Base-by-base conservation (phyloP, 23 tunicate genomes). In the Ciona savignyi region DNA sequence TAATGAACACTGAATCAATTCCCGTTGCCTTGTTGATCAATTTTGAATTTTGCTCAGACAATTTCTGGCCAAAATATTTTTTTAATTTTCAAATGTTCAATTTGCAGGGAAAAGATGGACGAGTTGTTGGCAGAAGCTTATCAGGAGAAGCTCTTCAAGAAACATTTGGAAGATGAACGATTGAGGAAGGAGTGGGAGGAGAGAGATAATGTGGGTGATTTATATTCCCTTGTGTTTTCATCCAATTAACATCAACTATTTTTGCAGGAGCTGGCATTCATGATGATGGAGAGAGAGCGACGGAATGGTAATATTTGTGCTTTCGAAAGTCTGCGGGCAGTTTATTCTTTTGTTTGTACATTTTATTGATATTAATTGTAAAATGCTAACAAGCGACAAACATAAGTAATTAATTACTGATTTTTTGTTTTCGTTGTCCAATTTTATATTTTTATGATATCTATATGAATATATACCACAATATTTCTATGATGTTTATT, bases 251-350 rank as follows among this genome's bases (percentile, higher is more conserved):
- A 68, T 32, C 68, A n/a, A n/a, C 29, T 25, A 0, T 2, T 32
- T 82, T 63, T 80, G 19, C 62, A 87, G 95, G 95, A 87, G 72
- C 42, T 76, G 3, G 95, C 95, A 22, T 3, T 71, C 48, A 68
- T 68, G 74, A 27, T 87, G 29, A 78, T 24, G 51, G 95, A 87
- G 70, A 76, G 80, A 60, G 95, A 87, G 24, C 75, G 83, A 72
- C 22, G 83, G 70, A 63, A 65, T 51, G 79, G 95, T 87, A 27
- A 32, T 76, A 24, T 24, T 27, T 2, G 33, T 21, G 21, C 1
- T 66, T 29, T 15, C 6, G n/a, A n/a, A n/a, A n/a, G n/a, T n/a
- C n/a, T n/a, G n/a, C n/a, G n/a, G n/a, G n/a, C n/a, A n/a, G n/a
- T n/a, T n/a, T n/a, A n/a, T 21, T 64, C 23, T 15, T 64, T 19